Evolutionary conservation across 2,888 invertebrate genomes (phyloP), one percentile per base, ranked within the genome.

Genomic region (Graphium colonna): DNA sequence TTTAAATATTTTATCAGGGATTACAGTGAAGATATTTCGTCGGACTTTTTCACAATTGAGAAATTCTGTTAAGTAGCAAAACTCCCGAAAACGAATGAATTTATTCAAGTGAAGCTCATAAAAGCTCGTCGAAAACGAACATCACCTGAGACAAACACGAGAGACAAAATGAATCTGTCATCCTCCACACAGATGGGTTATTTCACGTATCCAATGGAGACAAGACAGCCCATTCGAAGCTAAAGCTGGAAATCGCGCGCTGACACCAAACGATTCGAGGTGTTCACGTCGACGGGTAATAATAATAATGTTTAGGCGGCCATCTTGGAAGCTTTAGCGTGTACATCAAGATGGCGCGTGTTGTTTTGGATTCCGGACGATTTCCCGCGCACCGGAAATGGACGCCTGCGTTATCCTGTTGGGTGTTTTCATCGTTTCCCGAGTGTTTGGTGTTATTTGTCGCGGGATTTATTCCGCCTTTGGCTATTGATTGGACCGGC

Each of bases 341-440:
- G 13, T 31, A 28, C 0, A 44, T 44, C 12, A 15, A 21, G 5
- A 21, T 21, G 21, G 21, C 21, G 21, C 21, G 13, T 36, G 8
- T 4, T 21, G n/a, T 12, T 9, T 21, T 36, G 43, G 18, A 36
- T 36, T 36, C 36, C 36, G 12, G 1, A 13, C 36, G 36, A 36
- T 36, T 36, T 36, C 36, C 36, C 12, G 36, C 41, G 31, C 26
- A n/a, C 31, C 41, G 49, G 49, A 49, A 28, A 40, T 28, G 40
- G n/a, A 16, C 8, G 12, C 40, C 10, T n/a, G n/a, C 5, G 21
- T 21, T 21, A 17, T 41, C 5, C 13, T 16, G 31, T 42, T 49
- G 9, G 49, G 41, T 41, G 41, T 49, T 49, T 49, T 49, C 41
- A 49, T 41, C 40, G 49, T 33, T 49, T 49, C 49, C 41, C 12